These are phyloP conservation scores for Schizopygopsis pylzovi DNA, from an alignment of 2,797 vertebrate genomes.

Conservation along the genomic window DNA sequence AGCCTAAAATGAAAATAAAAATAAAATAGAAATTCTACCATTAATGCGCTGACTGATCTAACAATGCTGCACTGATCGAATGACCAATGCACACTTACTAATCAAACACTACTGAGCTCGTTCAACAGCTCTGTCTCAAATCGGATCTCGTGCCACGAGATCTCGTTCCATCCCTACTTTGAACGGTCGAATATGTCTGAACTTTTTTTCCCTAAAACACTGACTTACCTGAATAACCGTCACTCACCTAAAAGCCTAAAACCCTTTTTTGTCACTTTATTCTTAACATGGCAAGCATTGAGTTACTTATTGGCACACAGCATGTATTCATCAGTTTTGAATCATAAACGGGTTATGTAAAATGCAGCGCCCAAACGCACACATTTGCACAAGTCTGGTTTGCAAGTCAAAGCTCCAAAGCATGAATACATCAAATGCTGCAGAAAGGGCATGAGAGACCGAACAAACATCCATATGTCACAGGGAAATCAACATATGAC, in stretches of 20 bases:
- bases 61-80: too few species aligned
- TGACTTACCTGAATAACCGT: not conserved
- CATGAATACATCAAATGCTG: slow-evolving; percentile 18
- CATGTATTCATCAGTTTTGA: slow-evolving; percentile 14
- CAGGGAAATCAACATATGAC: slow-evolving; percentile 40
- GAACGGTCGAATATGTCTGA: not conserved
- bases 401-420: slow-evolving; percentile 27
- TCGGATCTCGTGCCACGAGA: too few species aligned
- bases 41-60: too few species aligned
- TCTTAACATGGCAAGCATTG: not conserved
- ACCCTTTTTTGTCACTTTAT: not conserved
- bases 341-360: slow-evolving; percentile 4
- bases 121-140: too few species aligned
- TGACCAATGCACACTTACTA: too few species aligned
- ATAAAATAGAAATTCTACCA: too few species aligned
- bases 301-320: not conserved
- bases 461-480: slow-evolving; percentile 36
- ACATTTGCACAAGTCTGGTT: slow-evolving; percentile 29
- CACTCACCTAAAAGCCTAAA: not conserved
- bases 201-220: not conserved
- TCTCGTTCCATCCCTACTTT: not conserved
- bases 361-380: not conserved
- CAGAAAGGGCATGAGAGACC: slow-evolving; percentile 36
- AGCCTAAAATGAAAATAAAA: slow-evolving; percentile 66
- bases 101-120: too few species aligned